Conservation (phyloP, 2,888 invertebrate species). For the Blastobasis lacticolella region DNA sequence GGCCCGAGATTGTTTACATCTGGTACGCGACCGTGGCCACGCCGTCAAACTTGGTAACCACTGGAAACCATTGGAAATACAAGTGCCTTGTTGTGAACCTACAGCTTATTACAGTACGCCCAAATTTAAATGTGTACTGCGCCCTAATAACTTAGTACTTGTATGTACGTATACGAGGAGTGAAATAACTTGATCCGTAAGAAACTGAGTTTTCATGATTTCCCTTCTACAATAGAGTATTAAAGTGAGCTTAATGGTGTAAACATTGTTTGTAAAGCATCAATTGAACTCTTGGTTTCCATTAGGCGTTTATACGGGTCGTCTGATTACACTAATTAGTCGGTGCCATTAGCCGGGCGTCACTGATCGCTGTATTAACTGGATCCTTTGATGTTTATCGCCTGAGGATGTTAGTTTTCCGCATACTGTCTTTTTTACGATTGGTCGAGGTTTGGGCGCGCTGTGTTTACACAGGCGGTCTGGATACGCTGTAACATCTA, state of each 20-base stretch:
- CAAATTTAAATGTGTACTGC: too few species aligned
- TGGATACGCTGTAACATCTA: constrained; percentile 44
- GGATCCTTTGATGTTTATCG: constrained; percentile 61
- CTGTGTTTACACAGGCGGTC: constrained; percentile 64
- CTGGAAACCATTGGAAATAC: constrained; percentile 31
- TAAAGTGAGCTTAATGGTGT: too few species aligned
- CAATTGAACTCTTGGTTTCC: too few species aligned
- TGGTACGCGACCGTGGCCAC: constrained; percentile 61
- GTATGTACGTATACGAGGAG: too few species aligned
- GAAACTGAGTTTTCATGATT: too few species aligned
- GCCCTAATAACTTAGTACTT: too few species aligned
- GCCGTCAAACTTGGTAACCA: constrained; percentile 65
- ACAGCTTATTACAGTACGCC: constrained; percentile 25
- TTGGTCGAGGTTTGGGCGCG: constrained; percentile 71
- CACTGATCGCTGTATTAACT: constrained; percentile 66
- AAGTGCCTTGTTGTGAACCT: constrained; percentile 38
- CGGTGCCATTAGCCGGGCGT: constrained; percentile 48
- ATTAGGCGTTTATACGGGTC: not conserved
- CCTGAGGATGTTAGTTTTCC: constrained; percentile 72
- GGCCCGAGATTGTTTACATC: constrained; percentile 72
- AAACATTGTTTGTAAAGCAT: too few species aligned
- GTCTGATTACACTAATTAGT: constrained; percentile 40
- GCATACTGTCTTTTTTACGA: constrained; percentile 71
- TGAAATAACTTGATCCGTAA: too few species aligned
- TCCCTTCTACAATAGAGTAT: too few species aligned